These are phyloP conservation scores for Centropyge bicolor DNA, from an alignment of 2,797 vertebrate genomes.

Conservation along the genomic window DNA sequence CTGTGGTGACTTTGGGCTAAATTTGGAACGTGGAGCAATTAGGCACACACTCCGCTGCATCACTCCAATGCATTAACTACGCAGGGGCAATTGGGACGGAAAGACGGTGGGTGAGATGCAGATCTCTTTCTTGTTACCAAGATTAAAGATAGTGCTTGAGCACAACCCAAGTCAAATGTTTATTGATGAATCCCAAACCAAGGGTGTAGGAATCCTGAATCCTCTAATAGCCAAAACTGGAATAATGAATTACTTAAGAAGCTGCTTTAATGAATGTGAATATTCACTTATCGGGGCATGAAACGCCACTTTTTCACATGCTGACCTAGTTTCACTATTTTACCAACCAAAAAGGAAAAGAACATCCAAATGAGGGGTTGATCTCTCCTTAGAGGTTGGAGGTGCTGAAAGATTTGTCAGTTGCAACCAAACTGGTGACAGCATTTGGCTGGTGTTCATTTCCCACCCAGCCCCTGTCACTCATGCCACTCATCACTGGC, in stretches of 20 bases:
- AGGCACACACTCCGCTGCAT: constrained; percentile 59
- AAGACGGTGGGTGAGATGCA: constrained; percentile 19
- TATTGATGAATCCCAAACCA: constrained; percentile 11
- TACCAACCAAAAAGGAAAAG: constrained; percentile 7
- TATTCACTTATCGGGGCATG: not conserved
- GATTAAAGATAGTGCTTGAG: not conserved
- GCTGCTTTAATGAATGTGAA: not conserved
- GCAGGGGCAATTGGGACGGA: constrained; percentile 16
- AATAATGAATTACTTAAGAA: not conserved
- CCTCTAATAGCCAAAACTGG: not conserved
- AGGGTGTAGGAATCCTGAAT: not conserved
- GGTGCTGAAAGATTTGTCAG: constrained; percentile 29
- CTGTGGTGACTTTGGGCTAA: constrained; percentile 74
- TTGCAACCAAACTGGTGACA: not conserved
- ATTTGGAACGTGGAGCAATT: constrained; percentile 77
- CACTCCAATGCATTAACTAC: constrained; percentile 53
- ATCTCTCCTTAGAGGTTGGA: constrained; percentile 2
- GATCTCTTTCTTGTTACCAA: constrained; percentile 25
- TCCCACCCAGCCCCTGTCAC: constrained; percentile 15
- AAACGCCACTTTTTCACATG: not conserved
- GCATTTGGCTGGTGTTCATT: constrained; percentile 28
- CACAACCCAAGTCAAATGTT: constrained; percentile 1
- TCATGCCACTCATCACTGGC: constrained; percentile 20
- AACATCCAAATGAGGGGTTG: constrained; percentile 11
- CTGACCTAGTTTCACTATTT: constrained; percentile 3